Evolutionary conservation across 2,888 invertebrate genomes (phyloP), one percentile per base, ranked within the genome.

Genomic region (Caenorhabditis sp.): DNA sequence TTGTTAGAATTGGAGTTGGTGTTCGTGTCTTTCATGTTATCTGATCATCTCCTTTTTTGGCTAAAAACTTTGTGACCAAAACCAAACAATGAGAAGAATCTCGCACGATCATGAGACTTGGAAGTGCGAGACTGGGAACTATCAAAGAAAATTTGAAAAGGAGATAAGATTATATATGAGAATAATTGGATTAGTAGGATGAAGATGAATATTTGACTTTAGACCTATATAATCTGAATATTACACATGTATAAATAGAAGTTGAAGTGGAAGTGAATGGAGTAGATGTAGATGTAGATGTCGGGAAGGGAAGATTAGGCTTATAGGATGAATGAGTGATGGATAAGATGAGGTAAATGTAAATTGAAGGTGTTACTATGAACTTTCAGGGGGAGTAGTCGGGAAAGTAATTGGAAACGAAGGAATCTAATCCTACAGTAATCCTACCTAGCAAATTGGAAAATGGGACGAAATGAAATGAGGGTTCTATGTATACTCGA

Each of bases 101-200:
- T n/a, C n/a, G n/a, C n/a, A n/a, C n/a, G n/a, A n/a, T n/a, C n/a
- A n/a, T n/a, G n/a, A n/a, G n/a, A n/a, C n/a, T 32, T 32, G 32
- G 32, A 32, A 32, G 9, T 32, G 32, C n/a, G n/a, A n/a, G n/a
- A n/a, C n/a, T n/a, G n/a, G n/a, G n/a, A n/a, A n/a, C n/a, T n/a
- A n/a, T n/a, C n/a, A 32, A 32, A 32, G 32, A 32, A 32, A 32
- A 32, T n/a, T n/a, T n/a, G 35, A 3, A 40, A 9, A 15, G 47
- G 4, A 18, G 47, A 47, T 47, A 62, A 61, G 70, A 61, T 70
- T 70, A 70, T 70, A 4, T n/a, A 5, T 11, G 24, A 53, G 61
- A 35, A 37, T 70, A 70, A 70, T 70, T 70, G 70, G 70, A 68
- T 68, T 68, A 68, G 56, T 47, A 44, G 15, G 18, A 18, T 13